These are phyloP conservation scores for Oxygymnocypris stewartii DNA, from an alignment of 2,113 vertebrate species.

Conservation along the genomic window DNA sequence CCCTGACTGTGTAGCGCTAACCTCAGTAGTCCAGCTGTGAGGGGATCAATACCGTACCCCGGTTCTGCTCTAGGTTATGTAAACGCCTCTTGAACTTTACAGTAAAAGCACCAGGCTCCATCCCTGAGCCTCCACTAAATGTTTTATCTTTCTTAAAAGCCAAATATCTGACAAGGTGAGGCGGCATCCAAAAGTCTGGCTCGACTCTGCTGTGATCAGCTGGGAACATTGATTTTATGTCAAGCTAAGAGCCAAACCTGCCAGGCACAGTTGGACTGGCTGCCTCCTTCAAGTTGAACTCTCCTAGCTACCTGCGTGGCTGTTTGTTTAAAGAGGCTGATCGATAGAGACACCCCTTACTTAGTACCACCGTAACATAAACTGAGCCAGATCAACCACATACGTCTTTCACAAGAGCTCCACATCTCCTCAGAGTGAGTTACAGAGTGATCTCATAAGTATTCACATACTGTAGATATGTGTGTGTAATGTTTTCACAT, in stretches of 20 bases:
- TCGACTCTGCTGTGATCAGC: conserved; percentile 18
- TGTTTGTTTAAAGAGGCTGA: conserved; percentile 36
- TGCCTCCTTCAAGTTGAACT: conserved; percentile 36
- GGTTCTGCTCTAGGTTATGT: conserved; percentile 42
- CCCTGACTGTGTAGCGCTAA: conserved; percentile 40
- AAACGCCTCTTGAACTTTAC: conserved; percentile 40
- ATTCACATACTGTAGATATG: background rate
- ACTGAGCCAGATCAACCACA: background rate
- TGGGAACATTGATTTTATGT: conserved; percentile 54
- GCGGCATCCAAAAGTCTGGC: conserved; percentile 20
- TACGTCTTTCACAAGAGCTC: conserved; percentile 17
- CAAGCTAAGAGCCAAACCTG: conserved; percentile 50
- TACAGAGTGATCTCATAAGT: background rate
- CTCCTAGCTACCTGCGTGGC: background rate
- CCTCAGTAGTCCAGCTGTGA: conserved; percentile 38
- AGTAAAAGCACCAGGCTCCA: conserved; percentile 32
- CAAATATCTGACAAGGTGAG: conserved; percentile 29
- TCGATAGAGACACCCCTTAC: conserved; percentile 38
- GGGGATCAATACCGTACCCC: conserved; percentile 49
- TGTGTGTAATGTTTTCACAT: background rate
- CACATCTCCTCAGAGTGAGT: conserved; percentile 5
- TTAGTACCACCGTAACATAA: background rate
- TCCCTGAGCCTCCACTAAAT: conserved; percentile 35
- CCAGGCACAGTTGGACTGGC: conserved; percentile 32
- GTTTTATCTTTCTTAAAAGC: conserved; percentile 44